Conservation (phyloP, 2,797 vertebrate species). For the Orientallactaga sibirica region DNA sequence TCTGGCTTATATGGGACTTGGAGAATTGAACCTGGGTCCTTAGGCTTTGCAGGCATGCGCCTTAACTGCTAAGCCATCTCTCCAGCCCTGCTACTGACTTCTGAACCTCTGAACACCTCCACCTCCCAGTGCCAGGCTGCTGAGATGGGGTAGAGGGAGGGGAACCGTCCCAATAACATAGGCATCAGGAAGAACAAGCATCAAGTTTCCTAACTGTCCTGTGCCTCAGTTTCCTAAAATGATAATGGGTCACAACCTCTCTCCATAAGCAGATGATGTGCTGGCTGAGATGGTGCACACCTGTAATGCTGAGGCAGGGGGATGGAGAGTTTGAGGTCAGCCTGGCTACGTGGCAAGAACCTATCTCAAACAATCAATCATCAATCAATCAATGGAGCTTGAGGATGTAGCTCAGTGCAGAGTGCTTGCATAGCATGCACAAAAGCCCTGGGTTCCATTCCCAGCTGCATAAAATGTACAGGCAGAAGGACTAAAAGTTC, state of each 20-base stretch:
- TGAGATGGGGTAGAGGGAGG: neutral
- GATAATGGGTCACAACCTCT: neutral
- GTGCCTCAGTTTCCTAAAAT: neutral
- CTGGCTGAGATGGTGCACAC: neutral
- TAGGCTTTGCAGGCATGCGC: too few species aligned
- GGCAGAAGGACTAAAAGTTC: too few species aligned
- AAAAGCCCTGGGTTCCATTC: too few species aligned
- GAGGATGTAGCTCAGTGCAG: too few species aligned
- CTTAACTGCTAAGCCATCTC: too few species aligned
- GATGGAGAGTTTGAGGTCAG: neutral
- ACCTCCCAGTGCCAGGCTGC: neutral
- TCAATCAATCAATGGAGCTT: too few species aligned
- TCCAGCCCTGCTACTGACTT: too few species aligned
- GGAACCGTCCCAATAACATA: rapidly evolving
- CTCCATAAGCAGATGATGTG: neutral
- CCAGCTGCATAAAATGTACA: too few species aligned
- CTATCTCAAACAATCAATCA: neutral
- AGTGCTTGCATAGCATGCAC: too few species aligned
- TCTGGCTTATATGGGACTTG: too few species aligned
- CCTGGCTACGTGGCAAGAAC: neutral
- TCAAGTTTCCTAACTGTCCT: neutral
- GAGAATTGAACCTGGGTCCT: too few species aligned
- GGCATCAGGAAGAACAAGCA: neutral
- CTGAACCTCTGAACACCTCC: neutral
- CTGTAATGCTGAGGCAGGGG: neutral